Percentiles rank a stretch among this genome's conserved stretches.
These are phyloP conservation scores for Grantiella picta DNA, from an alignment of 2,113 vertebrate species.

Conservation along the genomic window DNA sequence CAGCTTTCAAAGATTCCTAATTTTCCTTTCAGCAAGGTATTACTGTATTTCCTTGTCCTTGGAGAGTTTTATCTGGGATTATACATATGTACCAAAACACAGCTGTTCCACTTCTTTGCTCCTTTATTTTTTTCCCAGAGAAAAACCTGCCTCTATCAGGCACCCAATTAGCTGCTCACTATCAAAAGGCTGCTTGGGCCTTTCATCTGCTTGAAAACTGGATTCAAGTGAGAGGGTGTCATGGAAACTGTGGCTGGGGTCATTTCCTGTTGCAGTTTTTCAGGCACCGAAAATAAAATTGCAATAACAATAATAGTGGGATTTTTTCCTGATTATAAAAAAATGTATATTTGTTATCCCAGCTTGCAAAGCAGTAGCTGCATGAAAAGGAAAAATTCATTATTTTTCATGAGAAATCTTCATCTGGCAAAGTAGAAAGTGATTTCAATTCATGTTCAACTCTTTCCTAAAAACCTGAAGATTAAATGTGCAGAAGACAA, in stretches of 20 bases:
- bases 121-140: constrained; percentile 60
- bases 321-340: constrained; percentile 48
- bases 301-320: constrained; percentile 16
- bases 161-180: constrained; percentile 85
- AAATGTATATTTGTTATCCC: constrained; percentile 36
- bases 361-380: background rate
- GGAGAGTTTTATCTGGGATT: constrained; percentile 70
- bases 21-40: constrained; percentile 20
- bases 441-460: background rate
- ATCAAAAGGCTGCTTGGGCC: constrained; percentile 75
- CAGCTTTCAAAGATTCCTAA: constrained; percentile 30
- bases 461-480: background rate
- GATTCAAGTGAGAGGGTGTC: constrained; percentile 77
- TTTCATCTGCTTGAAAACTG: constrained; percentile 86
- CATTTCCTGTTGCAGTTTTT: constrained; percentile 84
- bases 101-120: constrained; percentile 77
- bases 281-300: constrained; percentile 57
- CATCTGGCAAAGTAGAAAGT: background rate
- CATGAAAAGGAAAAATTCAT: background rate
- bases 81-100: constrained; percentile 78
- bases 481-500: background rate
- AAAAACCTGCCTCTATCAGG: constrained; percentile 72
- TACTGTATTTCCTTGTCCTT: constrained; percentile 69
- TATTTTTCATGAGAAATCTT: background rate
- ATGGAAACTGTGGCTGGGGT: constrained; percentile 86